Percentiles rank a stretch among this genome's conserved stretches.
Conservation (phyloP, 2,888 invertebrate genomes). For the Ligdia adustata region DNA sequence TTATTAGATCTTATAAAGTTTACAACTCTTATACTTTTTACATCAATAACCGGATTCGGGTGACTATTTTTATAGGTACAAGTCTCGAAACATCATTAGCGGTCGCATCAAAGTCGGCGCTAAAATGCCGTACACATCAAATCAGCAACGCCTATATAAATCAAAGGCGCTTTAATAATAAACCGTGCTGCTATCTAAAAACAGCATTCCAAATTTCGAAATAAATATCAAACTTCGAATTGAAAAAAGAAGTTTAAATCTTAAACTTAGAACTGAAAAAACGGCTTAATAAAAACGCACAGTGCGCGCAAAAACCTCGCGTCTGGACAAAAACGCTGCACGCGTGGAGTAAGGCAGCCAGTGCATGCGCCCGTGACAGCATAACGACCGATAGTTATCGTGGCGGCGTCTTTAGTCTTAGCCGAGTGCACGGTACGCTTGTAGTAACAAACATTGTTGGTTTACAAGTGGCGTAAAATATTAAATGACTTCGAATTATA, state of each 20-base stretch:
- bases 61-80: neutral
- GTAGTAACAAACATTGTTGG: conserved; percentile 31
- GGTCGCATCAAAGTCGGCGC: conserved; percentile 62
- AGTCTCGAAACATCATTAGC: conserved; percentile 43
- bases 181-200: conserved; percentile 40
- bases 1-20: too few species aligned
- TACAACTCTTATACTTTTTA: too few species aligned
- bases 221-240: conserved; percentile 45
- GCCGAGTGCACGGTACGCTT: conserved; percentile 26
- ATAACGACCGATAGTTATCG: conserved; percentile 79
- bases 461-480: conserved; percentile 1
- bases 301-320: conserved; percentile 47
- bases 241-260: conserved; percentile 40
- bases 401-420: conserved; percentile 36
- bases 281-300: conserved; percentile 38
- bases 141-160: conserved; percentile 57
- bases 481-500: too few species aligned
- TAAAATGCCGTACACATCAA: conserved; percentile 54
- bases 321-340: conserved; percentile 53
- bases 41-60: neutral
- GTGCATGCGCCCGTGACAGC: conserved; percentile 75
- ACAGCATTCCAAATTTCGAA: conserved; percentile 41
- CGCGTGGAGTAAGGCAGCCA: conserved; percentile 74
- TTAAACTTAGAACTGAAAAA: conserved; percentile 44
- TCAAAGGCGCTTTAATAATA: conserved; percentile 70